Evolutionary conservation across 1,140 invertebrate species (phyloP).

Genomic region (Laupala kohalensis): DNA sequence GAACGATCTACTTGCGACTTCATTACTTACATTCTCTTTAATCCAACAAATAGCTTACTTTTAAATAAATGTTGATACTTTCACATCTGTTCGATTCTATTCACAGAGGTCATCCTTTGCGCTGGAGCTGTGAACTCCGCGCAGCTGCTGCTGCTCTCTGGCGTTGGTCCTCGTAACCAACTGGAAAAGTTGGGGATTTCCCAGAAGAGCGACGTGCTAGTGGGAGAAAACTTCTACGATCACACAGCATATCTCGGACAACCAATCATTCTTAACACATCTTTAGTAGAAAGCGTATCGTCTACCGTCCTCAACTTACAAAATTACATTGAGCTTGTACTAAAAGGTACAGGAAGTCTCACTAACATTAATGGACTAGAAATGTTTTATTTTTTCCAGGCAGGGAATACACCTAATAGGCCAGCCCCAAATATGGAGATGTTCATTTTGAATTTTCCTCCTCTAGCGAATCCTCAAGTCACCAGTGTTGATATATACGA

Average conservation of each 20-base stretch:
- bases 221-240: constrained; percentile 61
- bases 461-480: neutral
- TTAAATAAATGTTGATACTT: too few species aligned
- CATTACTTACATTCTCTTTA: too few species aligned
- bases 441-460: neutral
- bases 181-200: constrained; percentile 43
- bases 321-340: neutral
- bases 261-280: neutral
- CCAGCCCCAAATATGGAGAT: neutral
- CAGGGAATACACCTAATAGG: neutral
- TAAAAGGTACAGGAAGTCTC: neutral
- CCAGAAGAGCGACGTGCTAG: constrained; percentile 27
- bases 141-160: constrained; percentile 83
- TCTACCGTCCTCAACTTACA: neutral
- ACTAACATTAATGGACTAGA: neutral
- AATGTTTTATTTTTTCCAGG: neutral
- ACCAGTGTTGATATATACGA: neutral
- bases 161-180: constrained; percentile 70
- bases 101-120: constrained; percentile 74
- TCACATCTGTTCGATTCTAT: too few species aligned
- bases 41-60: too few species aligned
- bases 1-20: too few species aligned
- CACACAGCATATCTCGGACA: neutral
- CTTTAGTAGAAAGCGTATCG: neutral
- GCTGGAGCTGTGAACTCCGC: constrained; percentile 81